phyloP scores from a whole-genome alignment of 2,888 invertebrate species.

The Scaeva pyrastri region DNA sequence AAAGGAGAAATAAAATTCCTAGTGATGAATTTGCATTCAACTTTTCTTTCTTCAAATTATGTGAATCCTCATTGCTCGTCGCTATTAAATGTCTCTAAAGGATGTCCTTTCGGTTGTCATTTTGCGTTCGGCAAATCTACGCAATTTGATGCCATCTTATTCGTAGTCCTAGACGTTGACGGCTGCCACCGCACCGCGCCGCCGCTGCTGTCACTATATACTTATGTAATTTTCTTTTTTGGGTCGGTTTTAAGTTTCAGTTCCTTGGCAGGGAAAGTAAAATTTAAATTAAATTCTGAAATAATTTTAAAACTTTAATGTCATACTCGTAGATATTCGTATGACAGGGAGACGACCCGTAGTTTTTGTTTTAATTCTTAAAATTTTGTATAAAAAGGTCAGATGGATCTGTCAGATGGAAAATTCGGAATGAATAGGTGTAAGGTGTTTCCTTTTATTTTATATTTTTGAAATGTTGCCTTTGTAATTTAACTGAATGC shows the following conservation, averaged over 20 bases:
- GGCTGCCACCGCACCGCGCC: too few species aligned
- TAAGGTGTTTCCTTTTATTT: neutral
- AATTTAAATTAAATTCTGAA: constrained; percentile 53
- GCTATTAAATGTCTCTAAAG: constrained; percentile 58
- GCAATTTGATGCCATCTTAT: constrained; percentile 17
- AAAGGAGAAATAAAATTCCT: constrained; percentile 2
- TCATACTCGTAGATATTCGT: neutral
- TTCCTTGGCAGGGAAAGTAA: constrained; percentile 15
- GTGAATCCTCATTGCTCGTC: constrained; percentile 51
- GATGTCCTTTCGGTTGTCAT: constrained; percentile 59
- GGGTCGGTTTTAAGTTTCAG: constrained; percentile 8
- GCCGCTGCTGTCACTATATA: too few species aligned
- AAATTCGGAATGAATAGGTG: neutral
- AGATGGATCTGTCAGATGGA: too few species aligned
- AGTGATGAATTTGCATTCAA: constrained; percentile 54
- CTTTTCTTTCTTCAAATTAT: constrained; percentile 60
- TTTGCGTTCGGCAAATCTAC: constrained; percentile 46
- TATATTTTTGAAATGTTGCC: neutral
- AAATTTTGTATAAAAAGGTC: neutral
- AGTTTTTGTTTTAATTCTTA: neutral
- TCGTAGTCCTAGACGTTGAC: neutral
- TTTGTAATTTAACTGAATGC: neutral
- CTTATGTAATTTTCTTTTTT: constrained; percentile 18
- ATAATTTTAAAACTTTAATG: constrained; percentile 55
- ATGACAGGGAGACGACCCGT: too few species aligned